Conservation (phyloP, 2,113 vertebrate genomes). For the Globicephala melas region DNA sequence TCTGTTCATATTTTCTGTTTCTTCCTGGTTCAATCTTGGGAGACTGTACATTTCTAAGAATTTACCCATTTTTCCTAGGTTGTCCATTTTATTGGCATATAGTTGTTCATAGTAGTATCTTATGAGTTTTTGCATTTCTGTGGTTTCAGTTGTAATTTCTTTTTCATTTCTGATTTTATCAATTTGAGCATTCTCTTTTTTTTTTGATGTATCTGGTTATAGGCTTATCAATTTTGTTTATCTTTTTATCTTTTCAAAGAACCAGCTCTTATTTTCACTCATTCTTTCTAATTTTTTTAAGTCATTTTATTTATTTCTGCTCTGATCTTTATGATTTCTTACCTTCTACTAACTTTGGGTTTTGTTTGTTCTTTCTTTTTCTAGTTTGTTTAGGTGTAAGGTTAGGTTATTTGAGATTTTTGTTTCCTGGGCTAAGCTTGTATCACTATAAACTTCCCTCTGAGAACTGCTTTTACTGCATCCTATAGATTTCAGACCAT, state of each 20-base stretch:
- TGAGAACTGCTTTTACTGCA: background rate
- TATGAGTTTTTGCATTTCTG: background rate
- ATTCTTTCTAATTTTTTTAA: background rate
- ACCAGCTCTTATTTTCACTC: background rate
- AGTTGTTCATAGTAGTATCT: background rate
- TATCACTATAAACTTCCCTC: background rate
- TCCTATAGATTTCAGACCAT: background rate
- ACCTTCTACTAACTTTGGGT: background rate
- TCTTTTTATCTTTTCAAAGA: background rate
- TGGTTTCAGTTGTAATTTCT: background rate
- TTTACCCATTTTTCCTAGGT: background rate
- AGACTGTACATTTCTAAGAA: background rate
- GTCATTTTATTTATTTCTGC: background rate
- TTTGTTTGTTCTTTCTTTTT: background rate
- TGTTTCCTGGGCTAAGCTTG: background rate
- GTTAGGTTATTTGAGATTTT: background rate
- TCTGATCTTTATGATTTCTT: background rate
- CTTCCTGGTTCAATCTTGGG: too few relatives aligned
- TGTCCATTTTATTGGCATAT: background rate
- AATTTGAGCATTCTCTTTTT: background rate
- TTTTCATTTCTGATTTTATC: background rate
- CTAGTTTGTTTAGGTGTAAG: background rate
- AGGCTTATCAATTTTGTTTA: background rate
- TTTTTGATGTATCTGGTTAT: background rate
- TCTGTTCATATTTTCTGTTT: too few relatives aligned